phyloP scores from a whole-genome alignment of 2,888 invertebrate genomes.

The Linyphia triangularis region DNA sequence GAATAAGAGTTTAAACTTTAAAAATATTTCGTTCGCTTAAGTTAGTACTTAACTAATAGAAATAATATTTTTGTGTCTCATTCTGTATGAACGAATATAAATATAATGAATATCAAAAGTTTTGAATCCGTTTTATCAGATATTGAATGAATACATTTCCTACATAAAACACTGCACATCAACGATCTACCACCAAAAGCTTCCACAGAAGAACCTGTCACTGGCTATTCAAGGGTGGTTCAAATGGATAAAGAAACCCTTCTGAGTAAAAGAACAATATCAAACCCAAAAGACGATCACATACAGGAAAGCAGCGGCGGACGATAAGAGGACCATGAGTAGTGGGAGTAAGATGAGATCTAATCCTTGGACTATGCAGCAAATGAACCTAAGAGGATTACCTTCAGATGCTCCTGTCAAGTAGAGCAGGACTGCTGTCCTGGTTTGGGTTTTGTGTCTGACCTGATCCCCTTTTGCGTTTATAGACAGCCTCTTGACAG shows the following conservation, averaged over 20 bases:
- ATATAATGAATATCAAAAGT: no score
- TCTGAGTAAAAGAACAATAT: not conserved
- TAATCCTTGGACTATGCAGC: conserved; percentile 57
- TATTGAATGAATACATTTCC: no score
- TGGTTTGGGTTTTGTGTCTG: conserved; percentile 26
- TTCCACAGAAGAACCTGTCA: not conserved
- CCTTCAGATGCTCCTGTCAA: conserved; percentile 63
- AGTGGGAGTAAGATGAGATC: conserved; percentile 33
- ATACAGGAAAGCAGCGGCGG: not conserved
- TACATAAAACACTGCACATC: no score
- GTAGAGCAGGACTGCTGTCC: conserved; percentile 19
- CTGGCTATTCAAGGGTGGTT: not conserved
- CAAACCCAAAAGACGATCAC: conserved; percentile 21
- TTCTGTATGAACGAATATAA: no score
- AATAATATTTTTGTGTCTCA: no score
- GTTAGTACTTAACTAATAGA: no score
- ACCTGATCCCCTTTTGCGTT: conserved; percentile 11
- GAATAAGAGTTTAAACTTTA: no score
- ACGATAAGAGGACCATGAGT: conserved; percentile 27
- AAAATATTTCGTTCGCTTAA: no score
- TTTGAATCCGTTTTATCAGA: no score
- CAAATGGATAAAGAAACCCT: not conserved
- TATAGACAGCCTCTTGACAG: conserved; percentile 31
- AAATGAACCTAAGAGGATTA: conserved; percentile 73
- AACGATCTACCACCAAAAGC: no score